Base-by-base conservation (phyloP, 2,113 vertebrate species). In the Turdus rufiventris region DNA sequence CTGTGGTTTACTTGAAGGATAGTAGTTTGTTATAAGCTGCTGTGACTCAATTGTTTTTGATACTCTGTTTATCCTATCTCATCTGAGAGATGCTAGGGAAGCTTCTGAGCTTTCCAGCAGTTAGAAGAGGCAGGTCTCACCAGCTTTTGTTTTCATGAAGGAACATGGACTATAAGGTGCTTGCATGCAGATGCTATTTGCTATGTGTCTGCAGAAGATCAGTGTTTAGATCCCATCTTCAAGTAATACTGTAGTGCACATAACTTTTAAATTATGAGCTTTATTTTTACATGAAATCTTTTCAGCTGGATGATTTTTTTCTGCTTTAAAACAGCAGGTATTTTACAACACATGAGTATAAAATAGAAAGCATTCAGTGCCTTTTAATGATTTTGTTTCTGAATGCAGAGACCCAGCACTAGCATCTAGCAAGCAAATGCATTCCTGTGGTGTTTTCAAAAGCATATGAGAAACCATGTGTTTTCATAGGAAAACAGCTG, bases 401-500 rank as follows among this genome's bases (percentile, higher is more conserved):
- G 88, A 56, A 58, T 86, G 71, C 53, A 76, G 65, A 56, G 71
- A 74, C 53, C 86, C 1, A 5, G 19, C 91, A 74, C 82, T 26
- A 56, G 57, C 23, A 38, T 88, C 85, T n/a, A 93, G 68, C 43
- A 92, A 90, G 78, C 5, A 8, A 86, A 87, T 81, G 68, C 42
- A 73, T 68, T 91, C 77, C 48, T 82, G 78, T 81, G 85, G 77
- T 75, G 54, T 83, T 96, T 93, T 92, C 62, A 66, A 92, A 72
- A 94, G 66, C 53, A 12, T 87, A 91, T 25, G 56, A 95, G 72
- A 84, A 91, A 72, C 70, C 65, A 70, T 92, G 77, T 92, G 93
- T 95, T 96, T 96, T 93, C 92, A 83, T 85, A 87, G 73, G 77
- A 93, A 97, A 97, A 76, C 94, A 96, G 86, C 89, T 89, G 86